These are phyloP conservation scores for Dinoponera quadriceps DNA, from an alignment of 1,140 invertebrate genomes.

Conservation along the genomic window DNA sequence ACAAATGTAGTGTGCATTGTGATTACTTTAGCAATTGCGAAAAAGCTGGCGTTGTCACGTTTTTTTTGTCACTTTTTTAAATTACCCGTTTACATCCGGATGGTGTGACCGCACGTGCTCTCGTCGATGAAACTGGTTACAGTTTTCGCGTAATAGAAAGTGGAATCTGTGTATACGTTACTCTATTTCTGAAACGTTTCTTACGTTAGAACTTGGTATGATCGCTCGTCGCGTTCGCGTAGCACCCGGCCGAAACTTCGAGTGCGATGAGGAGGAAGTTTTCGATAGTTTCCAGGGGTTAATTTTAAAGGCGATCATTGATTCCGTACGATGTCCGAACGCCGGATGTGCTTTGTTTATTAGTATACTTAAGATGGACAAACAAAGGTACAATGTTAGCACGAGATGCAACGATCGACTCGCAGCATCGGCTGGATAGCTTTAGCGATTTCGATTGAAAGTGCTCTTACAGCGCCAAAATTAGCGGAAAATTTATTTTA, in stretches of 20 bases:
- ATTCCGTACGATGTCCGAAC: conserved; percentile 6
- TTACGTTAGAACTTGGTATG: not conserved
- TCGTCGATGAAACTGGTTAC: too few relatives aligned
- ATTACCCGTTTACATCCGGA: too few relatives aligned
- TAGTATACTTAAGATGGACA: not conserved
- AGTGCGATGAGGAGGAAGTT: not conserved
- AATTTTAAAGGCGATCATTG: conserved; percentile 26
- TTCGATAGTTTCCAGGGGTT: not conserved
- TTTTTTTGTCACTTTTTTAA: too few relatives aligned
- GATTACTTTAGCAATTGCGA: too few relatives aligned
- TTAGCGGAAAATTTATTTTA: not conserved
- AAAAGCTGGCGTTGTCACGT: too few relatives aligned
- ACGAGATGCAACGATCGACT: not conserved
- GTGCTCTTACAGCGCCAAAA: not conserved
- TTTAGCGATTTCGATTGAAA: not conserved
- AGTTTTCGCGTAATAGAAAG: not conserved
- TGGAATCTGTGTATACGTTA: not conserved
- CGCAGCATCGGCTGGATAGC: too few relatives aligned
- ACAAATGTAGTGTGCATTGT: too few relatives aligned
- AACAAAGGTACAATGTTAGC: not conserved
- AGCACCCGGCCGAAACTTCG: not conserved
- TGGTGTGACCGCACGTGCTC: too few relatives aligned
- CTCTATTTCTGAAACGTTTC: not conserved
- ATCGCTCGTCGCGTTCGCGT: not conserved
- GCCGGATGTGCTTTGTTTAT: conserved; percentile 7